Conservation (phyloP, 2,797 vertebrate genomes). For the Hylomyscus alleni region DNA sequence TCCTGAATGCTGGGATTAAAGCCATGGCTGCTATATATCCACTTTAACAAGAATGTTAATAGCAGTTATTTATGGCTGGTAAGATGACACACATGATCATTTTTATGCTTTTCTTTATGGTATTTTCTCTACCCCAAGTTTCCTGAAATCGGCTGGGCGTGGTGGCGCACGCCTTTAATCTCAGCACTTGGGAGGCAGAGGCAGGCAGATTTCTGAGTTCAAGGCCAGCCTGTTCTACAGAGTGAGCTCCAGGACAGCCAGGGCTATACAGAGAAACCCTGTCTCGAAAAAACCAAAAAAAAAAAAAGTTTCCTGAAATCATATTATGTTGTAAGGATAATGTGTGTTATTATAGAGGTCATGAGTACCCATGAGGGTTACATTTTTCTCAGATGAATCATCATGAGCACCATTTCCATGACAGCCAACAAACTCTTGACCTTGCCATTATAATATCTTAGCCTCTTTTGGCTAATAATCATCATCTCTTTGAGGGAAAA, state of each 20-base stretch:
- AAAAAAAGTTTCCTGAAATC: conserved; percentile 22
- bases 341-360: background rate
- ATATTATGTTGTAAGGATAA: background rate
- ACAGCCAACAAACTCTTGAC: background rate
- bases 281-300: too few species aligned
- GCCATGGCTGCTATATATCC: rapidly evolving
- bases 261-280: too few species aligned
- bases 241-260: too few species aligned
- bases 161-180: too few species aligned
- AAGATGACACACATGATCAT: background rate
- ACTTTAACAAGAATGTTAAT: background rate
- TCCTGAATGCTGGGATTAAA: background rate
- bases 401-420: background rate
- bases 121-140: background rate
- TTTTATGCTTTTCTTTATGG: background rate
- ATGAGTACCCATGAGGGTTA: background rate
- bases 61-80: background rate
- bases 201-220: too few species aligned
- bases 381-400: background rate
- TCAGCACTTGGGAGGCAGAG: too few species aligned
- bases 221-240: too few species aligned
- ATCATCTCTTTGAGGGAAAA: background rate
- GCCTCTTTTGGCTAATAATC: background rate
- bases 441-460: rapidly evolving
- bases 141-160: conserved; percentile 20